Evolutionary conservation across 2,113 vertebrate species (phyloP).

Genomic region (Gopherus evgoodei): DNA sequence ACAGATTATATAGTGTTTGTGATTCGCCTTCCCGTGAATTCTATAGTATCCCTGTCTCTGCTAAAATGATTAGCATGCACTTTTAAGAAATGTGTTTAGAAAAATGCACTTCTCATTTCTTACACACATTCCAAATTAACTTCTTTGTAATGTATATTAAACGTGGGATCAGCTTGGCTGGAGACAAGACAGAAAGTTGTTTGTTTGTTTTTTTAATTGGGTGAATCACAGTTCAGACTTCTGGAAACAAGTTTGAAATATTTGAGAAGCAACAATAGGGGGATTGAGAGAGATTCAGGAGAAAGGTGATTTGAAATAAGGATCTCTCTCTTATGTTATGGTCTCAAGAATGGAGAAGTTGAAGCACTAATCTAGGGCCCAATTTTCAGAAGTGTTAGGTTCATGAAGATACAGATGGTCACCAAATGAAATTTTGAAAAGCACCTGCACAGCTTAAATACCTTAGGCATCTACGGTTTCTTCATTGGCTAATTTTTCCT

Average conservation of each 20-base stretch:
- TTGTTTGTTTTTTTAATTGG: background rate
- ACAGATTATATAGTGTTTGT: background rate
- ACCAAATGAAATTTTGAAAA: background rate
- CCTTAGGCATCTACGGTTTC: background rate
- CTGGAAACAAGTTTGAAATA: background rate
- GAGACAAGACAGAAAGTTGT: background rate
- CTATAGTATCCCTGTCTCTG: background rate
- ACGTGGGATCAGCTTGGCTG: background rate
- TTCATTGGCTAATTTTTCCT: background rate
- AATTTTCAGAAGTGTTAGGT: background rate
- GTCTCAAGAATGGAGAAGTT: background rate
- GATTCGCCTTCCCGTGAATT: background rate
- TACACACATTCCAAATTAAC: background rate
- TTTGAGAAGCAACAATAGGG: background rate
- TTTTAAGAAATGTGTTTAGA: background rate
- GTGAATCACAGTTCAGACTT: background rate
- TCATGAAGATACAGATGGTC: background rate
- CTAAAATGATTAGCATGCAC: background rate
- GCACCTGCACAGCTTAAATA: background rate
- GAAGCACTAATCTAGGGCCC: background rate
- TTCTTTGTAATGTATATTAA: background rate
- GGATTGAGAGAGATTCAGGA: background rate
- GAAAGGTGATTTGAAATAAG: background rate
- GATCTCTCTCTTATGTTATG: background rate
- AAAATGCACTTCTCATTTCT: background rate